phyloP scores from a whole-genome alignment of 2,797 vertebrate species.

The Melanotaenia parkinsoni region DNA sequence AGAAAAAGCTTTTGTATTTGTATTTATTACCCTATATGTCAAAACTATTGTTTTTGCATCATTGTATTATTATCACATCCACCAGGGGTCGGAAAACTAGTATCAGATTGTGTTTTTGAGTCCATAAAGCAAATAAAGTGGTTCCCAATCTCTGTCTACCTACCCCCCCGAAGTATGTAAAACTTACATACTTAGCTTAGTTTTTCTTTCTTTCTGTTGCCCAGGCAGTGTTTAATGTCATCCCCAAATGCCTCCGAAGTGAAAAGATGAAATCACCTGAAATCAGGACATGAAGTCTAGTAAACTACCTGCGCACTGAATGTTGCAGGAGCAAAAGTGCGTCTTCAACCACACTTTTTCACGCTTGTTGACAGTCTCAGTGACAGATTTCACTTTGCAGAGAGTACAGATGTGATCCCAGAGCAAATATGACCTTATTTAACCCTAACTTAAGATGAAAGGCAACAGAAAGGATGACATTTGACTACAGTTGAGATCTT shows the following conservation, averaged over 20 bases:
- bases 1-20: too few species aligned
- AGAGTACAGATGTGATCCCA: conserved; percentile 10
- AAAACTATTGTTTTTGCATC: too few species aligned
- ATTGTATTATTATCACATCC: too few species aligned
- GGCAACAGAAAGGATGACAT: conserved; percentile 16
- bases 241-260: background rate
- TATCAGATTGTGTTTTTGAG: too few species aligned
- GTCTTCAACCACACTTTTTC: background rate
- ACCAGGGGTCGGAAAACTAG: too few species aligned
- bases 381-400: conserved; percentile 3
- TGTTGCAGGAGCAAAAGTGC: background rate
- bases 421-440: conserved; percentile 16
- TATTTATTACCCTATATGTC: too few species aligned
- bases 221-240: background rate
- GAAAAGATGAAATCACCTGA: background rate
- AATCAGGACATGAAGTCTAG: background rate
- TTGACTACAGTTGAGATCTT: conserved; percentile 25
- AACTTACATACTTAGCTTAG: background rate
- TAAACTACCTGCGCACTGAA: background rate
- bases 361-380: conserved; percentile 3
- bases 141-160: too few species aligned
- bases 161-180: too few species aligned
- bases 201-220: background rate
- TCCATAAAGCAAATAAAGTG: too few species aligned
- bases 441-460: conserved; percentile 31